Evolutionary conservation across 2,797 vertebrate species (phyloP).

Genomic region (Coreius guichenoti): DNA sequence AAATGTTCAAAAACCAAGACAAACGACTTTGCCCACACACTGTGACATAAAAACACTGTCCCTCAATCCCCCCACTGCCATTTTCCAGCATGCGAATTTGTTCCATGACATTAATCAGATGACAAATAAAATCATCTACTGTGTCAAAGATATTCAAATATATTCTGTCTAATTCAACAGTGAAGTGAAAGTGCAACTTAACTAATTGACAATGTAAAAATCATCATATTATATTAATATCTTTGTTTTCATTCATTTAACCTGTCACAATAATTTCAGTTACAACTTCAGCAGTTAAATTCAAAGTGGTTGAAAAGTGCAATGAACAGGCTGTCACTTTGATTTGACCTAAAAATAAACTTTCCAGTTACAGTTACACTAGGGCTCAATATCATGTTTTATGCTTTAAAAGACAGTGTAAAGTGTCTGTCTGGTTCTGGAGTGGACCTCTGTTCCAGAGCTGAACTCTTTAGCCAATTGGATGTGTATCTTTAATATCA

Average conservation of each 20-base stretch:
- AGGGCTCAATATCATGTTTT: background rate
- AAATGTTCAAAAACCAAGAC: background rate
- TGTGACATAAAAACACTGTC: slow-evolving; percentile 4
- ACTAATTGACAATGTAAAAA: background rate
- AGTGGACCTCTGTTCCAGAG: background rate
- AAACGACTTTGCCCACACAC: slow-evolving; percentile 5
- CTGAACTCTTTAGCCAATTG: background rate
- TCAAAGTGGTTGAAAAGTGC: background rate
- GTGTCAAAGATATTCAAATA: background rate
- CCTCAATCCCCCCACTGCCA: slow-evolving; percentile 6
- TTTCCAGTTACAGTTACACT: background rate
- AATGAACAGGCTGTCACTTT: background rate
- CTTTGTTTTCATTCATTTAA: slow-evolving; percentile 24
- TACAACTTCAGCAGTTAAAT: background rate
- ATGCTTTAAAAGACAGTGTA: background rate
- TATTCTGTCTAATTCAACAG: background rate
- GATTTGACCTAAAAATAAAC: background rate
- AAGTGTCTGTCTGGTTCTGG: slow-evolving; percentile 14
- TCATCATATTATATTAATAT: background rate
- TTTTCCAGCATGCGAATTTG: slow-evolving; percentile 32
- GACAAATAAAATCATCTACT: slow-evolving; percentile 6
- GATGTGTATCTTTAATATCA: slow-evolving; percentile 9
- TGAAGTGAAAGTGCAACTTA: slow-evolving; percentile 1
- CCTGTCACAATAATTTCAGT: background rate
- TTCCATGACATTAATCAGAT: slow-evolving; percentile 39